phyloP scores from a whole-genome alignment of 2,888 invertebrate species.

The Zeuzera pyrina region DNA sequence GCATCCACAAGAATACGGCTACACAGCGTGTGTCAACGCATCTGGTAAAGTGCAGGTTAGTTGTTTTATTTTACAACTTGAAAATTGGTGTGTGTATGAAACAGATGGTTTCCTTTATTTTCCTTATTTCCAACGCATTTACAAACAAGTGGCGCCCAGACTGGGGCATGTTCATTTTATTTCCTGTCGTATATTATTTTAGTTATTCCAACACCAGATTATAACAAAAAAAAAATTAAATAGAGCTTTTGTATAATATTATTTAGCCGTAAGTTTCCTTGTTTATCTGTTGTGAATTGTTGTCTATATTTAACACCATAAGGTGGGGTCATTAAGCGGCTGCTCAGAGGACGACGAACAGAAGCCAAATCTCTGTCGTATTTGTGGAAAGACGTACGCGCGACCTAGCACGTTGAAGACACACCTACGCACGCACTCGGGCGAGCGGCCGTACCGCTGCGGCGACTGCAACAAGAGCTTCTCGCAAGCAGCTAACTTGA shows the following conservation, averaged over 20 bases:
- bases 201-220: neutral
- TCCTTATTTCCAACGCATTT: too few species aligned
- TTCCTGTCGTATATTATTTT: too few species aligned
- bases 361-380: slow-evolving; percentile 91
- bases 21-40: slow-evolving; percentile 42
- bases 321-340: slow-evolving; percentile 73
- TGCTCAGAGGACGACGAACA: slow-evolving; percentile 78
- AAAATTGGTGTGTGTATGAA: too few species aligned
- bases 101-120: too few species aligned
- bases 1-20: slow-evolving; percentile 56
- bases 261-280: too few species aligned
- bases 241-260: too few species aligned
- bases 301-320: too few species aligned
- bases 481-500: slow-evolving; percentile 98
- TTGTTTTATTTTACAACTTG: too few species aligned
- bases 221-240: too few species aligned
- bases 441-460: slow-evolving; percentile 92
- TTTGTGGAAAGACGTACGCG: slow-evolving; percentile 97
- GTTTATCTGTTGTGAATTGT: too few species aligned
- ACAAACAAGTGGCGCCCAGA: too few species aligned
- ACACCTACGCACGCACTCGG: slow-evolving; percentile 95
- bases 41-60: slow-evolving; percentile 59
- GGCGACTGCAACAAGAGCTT: slow-evolving; percentile 97
- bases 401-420: slow-evolving; percentile 97
- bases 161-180: too few species aligned